Conservation (phyloP, 2,113 vertebrate genomes). For the Conger conger region DNA sequence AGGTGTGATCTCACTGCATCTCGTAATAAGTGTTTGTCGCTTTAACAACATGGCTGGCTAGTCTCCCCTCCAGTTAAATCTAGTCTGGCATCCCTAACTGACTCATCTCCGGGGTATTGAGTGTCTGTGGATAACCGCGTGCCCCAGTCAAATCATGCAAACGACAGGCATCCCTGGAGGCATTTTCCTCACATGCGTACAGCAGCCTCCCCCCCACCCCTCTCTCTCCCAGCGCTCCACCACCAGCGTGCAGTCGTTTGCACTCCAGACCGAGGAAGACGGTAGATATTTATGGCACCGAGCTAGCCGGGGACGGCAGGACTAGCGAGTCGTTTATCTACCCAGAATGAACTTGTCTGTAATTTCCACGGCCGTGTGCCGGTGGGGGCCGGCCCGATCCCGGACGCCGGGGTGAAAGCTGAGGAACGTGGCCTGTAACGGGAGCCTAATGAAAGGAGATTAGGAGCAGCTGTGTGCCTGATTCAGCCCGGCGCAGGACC, state of each 20-base stretch:
- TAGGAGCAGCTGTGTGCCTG: not conserved
- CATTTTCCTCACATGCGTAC: not conserved
- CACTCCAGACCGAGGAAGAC: not conserved
- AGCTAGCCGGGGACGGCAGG: slow-evolving; percentile 1
- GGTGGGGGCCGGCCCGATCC: not conserved
- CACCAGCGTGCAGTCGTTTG: not conserved
- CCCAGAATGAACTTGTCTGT: slow-evolving; percentile 24
- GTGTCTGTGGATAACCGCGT: not conserved
- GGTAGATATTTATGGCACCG: slow-evolving; percentile 5
- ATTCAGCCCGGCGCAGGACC: not conserved
- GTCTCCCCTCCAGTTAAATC: not conserved
- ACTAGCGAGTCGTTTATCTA: slow-evolving; percentile 2
- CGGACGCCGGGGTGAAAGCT: not conserved
- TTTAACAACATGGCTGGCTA: not conserved
- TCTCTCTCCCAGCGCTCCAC: not conserved
- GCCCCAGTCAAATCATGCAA: not conserved
- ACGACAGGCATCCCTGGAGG: not conserved
- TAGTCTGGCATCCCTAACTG: not conserved
- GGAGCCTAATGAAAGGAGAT: slow-evolving; percentile 1
- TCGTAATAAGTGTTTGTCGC: not conserved
- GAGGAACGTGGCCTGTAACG: not conserved
- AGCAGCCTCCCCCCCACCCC: not conserved
- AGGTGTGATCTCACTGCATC: not conserved
- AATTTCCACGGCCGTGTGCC: not conserved
- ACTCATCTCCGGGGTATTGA: not conserved